Conservation (phyloP, 2,797 vertebrate species). For the Perodicticus potto region DNA sequence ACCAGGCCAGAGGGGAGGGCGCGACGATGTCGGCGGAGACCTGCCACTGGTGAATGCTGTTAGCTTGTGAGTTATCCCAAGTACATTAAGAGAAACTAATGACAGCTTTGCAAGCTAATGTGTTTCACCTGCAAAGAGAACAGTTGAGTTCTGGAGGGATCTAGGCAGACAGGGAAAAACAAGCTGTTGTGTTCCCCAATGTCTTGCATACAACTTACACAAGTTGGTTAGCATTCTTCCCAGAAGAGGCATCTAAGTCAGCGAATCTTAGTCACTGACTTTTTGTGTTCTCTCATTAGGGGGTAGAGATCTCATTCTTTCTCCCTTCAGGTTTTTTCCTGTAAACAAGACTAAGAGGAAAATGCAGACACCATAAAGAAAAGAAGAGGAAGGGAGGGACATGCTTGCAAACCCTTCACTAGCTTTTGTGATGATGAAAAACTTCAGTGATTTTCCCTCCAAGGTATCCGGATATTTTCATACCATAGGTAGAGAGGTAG, state of each 20-base stretch:
- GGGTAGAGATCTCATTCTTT: neutral
- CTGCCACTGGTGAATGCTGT: constrained; percentile 55
- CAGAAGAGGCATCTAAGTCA: neutral
- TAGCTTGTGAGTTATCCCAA: constrained; percentile 77
- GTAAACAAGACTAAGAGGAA: neutral
- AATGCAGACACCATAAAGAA: neutral
- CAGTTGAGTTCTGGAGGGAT: constrained; percentile 16
- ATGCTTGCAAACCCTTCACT: neutral
- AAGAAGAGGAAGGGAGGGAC: neutral
- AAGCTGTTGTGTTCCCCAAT: neutral
- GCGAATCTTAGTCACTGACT: neutral
- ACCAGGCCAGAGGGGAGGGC: constrained; percentile 65
- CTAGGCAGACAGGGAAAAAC: neutral
- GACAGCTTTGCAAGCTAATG: constrained; percentile 79
- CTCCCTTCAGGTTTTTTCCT: neutral
- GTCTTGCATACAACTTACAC: neutral
- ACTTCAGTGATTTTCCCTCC: neutral
- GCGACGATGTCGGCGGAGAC: constrained; percentile 31
- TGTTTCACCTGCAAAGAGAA: constrained; percentile 68
- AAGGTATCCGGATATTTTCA: neutral
- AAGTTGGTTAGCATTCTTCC: neutral
- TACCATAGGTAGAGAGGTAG: neutral
- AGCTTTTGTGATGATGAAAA: neutral
- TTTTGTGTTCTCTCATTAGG: neutral
- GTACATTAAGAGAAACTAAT: constrained; percentile 67